Conservation (phyloP, 2,888 invertebrate species). For the Hirudinaria manillensis region DNA sequence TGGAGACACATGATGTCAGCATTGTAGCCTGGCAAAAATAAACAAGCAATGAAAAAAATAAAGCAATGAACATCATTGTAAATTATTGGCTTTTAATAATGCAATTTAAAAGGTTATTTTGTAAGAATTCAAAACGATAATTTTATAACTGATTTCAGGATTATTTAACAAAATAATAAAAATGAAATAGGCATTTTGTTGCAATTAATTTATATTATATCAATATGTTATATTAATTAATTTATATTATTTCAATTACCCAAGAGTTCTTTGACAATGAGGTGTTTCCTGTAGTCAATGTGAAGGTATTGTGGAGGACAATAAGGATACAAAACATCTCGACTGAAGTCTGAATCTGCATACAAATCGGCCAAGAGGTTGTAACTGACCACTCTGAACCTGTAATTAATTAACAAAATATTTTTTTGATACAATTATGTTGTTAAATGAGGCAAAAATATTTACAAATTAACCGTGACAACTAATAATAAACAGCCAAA, state of each 20-base stretch:
- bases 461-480: background rate
- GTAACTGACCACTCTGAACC: constrained; percentile 74
- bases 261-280: constrained; percentile 74
- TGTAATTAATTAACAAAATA: constrained; percentile 35
- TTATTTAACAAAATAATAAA: background rate
- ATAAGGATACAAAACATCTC: constrained; percentile 71
- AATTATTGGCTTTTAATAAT: background rate
- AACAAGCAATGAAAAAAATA: background rate
- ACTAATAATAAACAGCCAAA: too few relatives aligned
- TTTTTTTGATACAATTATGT: background rate
- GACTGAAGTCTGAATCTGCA: constrained; percentile 74
- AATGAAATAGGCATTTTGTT: background rate
- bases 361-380: constrained; percentile 87
- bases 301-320: constrained; percentile 75
- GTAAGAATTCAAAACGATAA: background rate
- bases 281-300: constrained; percentile 78
- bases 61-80: background rate
- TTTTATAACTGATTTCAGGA: background rate
- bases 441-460: background rate
- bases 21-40: constrained; percentile 67
- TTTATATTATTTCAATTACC: constrained; percentile 58
- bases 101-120: background rate
- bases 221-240: background rate
- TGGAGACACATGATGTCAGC: constrained; percentile 83
- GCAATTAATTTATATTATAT: background rate